Conservation (phyloP, 2,888 invertebrate genomes). For the Coronaproctus castanopsis region DNA sequence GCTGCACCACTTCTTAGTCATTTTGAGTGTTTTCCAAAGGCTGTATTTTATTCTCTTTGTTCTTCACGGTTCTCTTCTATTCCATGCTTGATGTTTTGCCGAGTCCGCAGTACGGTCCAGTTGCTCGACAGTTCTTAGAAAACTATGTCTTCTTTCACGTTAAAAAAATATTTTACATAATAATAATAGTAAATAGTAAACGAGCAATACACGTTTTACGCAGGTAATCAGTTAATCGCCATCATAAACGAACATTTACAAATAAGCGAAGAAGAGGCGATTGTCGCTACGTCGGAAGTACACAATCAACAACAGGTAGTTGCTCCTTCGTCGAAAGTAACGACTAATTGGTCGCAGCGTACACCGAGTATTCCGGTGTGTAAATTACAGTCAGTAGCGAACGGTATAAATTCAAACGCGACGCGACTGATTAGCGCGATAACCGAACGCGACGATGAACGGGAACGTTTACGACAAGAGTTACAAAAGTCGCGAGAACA, state of each 20-base stretch:
- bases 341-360: constrained; percentile 10
- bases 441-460: constrained; percentile 52
- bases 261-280: constrained; percentile 35
- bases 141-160: too few species aligned
- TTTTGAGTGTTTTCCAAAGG: too few species aligned
- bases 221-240: constrained; percentile 34
- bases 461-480: constrained; percentile 48
- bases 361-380: constrained; percentile 39
- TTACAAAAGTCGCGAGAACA: constrained; percentile 49
- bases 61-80: too few species aligned
- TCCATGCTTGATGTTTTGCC: too few species aligned
- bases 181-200: too few species aligned
- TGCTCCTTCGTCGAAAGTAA: constrained; percentile 26
- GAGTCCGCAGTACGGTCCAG: too few species aligned
- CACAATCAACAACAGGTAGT: constrained; percentile 26
- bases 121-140: too few species aligned
- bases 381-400: constrained; percentile 39
- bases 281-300: constrained; percentile 29
- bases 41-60: too few species aligned
- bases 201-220: too few species aligned
- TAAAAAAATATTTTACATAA: too few species aligned
- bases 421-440: constrained; percentile 51
- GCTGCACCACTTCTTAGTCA: too few species aligned
- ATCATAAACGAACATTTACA: constrained; percentile 36
- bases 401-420: constrained; percentile 41